Conservation (phyloP, 2,797 vertebrate species). For the Synaphobranchus kaupii region DNA sequence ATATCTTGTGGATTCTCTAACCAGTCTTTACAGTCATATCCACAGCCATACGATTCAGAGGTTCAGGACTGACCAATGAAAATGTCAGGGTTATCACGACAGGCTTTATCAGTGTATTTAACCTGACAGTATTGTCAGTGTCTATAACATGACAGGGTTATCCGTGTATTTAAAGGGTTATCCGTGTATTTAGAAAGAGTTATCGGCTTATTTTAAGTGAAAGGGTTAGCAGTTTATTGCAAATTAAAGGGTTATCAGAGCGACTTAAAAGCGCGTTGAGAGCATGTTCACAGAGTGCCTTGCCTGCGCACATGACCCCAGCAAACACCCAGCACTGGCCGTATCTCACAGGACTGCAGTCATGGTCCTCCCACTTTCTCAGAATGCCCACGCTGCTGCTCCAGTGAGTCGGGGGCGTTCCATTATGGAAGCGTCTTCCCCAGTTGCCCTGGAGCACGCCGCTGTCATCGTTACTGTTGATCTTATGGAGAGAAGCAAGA, state of each 20-base stretch:
- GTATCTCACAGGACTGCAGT: constrained; percentile 55
- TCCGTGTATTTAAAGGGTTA: too few relatives aligned
- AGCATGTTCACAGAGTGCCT: not conserved
- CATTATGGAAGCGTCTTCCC: fast-evolving
- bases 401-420: constrained; percentile 62
- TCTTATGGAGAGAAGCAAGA: constrained; percentile 58
- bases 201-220: too few relatives aligned
- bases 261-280: not conserved
- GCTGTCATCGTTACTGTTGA: constrained; percentile 63
- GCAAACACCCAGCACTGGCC: constrained; percentile 86
- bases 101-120: too few relatives aligned
- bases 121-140: too few relatives aligned
- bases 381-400: constrained; percentile 77
- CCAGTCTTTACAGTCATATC: too few relatives aligned
- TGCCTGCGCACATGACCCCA: constrained; percentile 85
- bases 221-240: too few relatives aligned
- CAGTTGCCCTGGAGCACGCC: constrained; percentile 62
- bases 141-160: too few relatives aligned
- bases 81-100: not conserved
- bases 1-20: too few relatives aligned
- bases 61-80: not conserved
- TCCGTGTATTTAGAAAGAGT: too few relatives aligned
- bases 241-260: not conserved
- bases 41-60: not conserved
- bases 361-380: constrained; percentile 56